These are phyloP conservation scores for Sinelater perroti DNA, from an alignment of 2,888 invertebrate species.

Conservation along the genomic window DNA sequence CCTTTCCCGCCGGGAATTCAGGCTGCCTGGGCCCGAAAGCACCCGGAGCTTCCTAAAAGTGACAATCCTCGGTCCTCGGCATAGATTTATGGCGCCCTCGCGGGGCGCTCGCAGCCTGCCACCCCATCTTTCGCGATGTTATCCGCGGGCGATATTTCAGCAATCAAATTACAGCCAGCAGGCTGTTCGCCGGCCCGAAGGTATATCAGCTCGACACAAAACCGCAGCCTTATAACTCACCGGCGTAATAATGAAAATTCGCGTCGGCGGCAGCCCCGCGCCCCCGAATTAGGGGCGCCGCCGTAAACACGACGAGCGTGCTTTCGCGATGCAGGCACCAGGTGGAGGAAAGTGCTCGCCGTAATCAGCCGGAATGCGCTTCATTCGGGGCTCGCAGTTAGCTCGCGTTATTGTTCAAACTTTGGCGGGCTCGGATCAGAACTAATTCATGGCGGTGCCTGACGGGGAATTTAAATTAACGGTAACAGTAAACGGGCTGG, in stretches of 20 bases:
- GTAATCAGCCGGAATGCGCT: constrained; percentile 1
- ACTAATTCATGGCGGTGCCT: constrained; percentile 8
- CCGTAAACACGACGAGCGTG: no score
- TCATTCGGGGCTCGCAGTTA: background rate
- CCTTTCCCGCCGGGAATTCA: no score
- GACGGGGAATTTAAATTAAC: background rate
- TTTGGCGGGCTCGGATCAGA: constrained; percentile 8
- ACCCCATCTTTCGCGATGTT: constrained; percentile 1
- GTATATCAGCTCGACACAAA: background rate
- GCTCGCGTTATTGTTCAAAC: constrained; percentile 13
- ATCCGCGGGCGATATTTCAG: background rate
- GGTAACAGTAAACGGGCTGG: background rate
- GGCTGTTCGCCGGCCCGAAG: background rate
- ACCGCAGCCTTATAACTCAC: background rate
- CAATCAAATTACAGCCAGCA: background rate
- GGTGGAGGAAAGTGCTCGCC: background rate
- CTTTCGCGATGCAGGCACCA: no score
- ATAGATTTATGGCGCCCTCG: no score
- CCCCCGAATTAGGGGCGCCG: no score
- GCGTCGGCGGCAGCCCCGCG: no score
- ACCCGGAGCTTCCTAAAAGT: background rate
- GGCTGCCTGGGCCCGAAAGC: no score
- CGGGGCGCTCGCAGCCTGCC: no score
- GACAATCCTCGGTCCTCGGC: background rate
- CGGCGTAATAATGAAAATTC: background rate